Conservation (phyloP, 1,140 invertebrate species). For the Matsumurasca onukii region DNA sequence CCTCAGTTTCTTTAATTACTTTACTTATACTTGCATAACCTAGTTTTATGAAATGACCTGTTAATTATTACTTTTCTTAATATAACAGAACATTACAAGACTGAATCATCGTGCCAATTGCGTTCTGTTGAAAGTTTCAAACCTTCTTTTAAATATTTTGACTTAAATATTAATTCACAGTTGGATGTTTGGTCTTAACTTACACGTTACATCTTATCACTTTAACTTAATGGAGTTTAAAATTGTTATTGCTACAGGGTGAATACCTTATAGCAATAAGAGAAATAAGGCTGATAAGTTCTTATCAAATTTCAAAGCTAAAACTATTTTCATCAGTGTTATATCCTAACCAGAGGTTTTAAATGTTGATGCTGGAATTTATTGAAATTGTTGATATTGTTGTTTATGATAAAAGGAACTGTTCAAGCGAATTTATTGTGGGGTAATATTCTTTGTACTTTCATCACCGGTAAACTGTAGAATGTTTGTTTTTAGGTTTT, state of each 20-base stretch:
- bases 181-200: too few relatives aligned
- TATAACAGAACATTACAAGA: slow-evolving; percentile 28
- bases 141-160: background rate
- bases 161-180: too few relatives aligned
- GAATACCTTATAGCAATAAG: too few relatives aligned
- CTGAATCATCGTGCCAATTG: slow-evolving; percentile 33
- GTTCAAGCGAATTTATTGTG: background rate
- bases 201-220: too few relatives aligned
- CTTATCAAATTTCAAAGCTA: background rate
- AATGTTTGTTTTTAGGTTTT: too few relatives aligned
- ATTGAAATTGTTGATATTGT: background rate
- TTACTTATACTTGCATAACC: slow-evolving; percentile 26
- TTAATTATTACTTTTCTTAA: slow-evolving; percentile 25
- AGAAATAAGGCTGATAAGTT: slow-evolving; percentile 18
- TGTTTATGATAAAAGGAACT: background rate
- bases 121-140: slow-evolving; percentile 1
- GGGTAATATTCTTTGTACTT: background rate
- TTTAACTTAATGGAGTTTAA: too few relatives aligned
- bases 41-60: slow-evolving; percentile 15
- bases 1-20: slow-evolving; percentile 17
- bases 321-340: slow-evolving; percentile 11
- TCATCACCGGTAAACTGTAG: too few relatives aligned
- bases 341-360: background rate
- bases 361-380: background rate
- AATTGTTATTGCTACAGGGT: too few relatives aligned